phyloP scores from a whole-genome alignment of 2,797 vertebrate genomes.

The Aulostomus chinensis region DNA sequence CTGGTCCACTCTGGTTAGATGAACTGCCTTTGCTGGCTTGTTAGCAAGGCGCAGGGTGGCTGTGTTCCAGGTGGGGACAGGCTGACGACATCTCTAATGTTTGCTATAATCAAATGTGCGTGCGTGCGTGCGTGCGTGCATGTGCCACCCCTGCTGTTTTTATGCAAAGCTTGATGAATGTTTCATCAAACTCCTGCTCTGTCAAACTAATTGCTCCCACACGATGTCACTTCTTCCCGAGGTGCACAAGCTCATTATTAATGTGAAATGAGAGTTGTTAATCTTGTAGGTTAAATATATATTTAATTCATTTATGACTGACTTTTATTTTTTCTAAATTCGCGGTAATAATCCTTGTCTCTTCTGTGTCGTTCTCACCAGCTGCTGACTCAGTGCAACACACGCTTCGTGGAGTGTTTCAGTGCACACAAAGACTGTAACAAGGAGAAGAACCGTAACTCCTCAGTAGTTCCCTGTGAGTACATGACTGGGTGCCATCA shows the following conservation, averaged over 20 bases:
- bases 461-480: slow-evolving; percentile 98
- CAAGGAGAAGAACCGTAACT: slow-evolving; percentile 99
- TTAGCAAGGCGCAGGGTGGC: slow-evolving; percentile 21
- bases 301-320: slow-evolving; percentile 14
- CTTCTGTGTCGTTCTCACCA: slow-evolving; percentile 60
- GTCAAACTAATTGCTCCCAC: slow-evolving; percentile 55
- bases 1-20: too few relatives aligned
- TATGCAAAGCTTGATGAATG: slow-evolving; percentile 57
- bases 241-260: slow-evolving; percentile 31
- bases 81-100: slow-evolving; percentile 52
- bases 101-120: slow-evolving; percentile 57
- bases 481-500: too few relatives aligned
- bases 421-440: slow-evolving; percentile 98
- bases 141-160: slow-evolving; percentile 57
- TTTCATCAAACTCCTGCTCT: slow-evolving; percentile 55
- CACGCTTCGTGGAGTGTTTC: slow-evolving; percentile 93
- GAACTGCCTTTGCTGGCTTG: slow-evolving; percentile 29
- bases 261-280: slow-evolving; percentile 25
- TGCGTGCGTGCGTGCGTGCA: too few relatives aligned
- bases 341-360: background rate
- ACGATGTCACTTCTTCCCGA: slow-evolving; percentile 44
- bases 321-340: too few relatives aligned
- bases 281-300: slow-evolving; percentile 23
- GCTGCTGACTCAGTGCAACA: slow-evolving; percentile 96
- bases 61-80: slow-evolving; percentile 31